Base-by-base conservation (phyloP, 2,888 invertebrate species). In the Protophormia terraenovae region DNA sequence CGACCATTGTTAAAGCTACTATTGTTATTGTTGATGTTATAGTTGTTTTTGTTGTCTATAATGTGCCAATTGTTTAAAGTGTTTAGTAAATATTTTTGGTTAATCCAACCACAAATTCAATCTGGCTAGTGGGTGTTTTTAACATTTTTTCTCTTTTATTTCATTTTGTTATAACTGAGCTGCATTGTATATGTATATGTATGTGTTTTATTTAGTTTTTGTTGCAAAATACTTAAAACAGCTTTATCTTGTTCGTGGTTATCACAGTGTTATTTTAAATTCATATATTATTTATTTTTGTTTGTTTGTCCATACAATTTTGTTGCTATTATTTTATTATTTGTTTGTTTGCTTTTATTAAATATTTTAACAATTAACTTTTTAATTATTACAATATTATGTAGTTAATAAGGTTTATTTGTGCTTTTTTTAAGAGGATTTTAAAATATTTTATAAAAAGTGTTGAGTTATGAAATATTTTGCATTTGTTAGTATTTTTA, bases 301-400 rank as follows among this genome's bases (percentile, higher is more conserved):
- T 75, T 53, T 69, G 41, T 50, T 67, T 50, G 58, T 16, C 24
- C 29, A 72, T 75, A 66, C 67, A 69, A 53, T 69, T 53, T 16
- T 24, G 22, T 69, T 69, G 24, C 27, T 67, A 10, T 47, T 69
- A 19, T 66, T 8, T 35, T 62, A 22, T 71, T 72, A 29, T 60
- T 60, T 35, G 60, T 76, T 82, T 82, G 19, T 45, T 76, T 76
- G 6, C 32, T 62, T 75, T 66, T 27, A 38, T 66, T 75, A 19
- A 64, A 73, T 8, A 67, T 32, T 69, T 69, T 71, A 62, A 76
- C 76, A 69, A 82, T 62, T 50, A 82, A 76, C 81, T 82, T 82
- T 76, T 45, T 76, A 82, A 82, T 82, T 45, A 81, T 50, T 29
- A 45, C 62, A 50, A 71, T 81, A 69, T 45, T 53, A 82, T 24